A percentile compares a stretch with the other conserved stretches of the same genome.
These are phyloP conservation scores for Caenorhabditis parvicauda DNA, from an alignment of 2,888 invertebrate species.

Conservation along the genomic window DNA sequence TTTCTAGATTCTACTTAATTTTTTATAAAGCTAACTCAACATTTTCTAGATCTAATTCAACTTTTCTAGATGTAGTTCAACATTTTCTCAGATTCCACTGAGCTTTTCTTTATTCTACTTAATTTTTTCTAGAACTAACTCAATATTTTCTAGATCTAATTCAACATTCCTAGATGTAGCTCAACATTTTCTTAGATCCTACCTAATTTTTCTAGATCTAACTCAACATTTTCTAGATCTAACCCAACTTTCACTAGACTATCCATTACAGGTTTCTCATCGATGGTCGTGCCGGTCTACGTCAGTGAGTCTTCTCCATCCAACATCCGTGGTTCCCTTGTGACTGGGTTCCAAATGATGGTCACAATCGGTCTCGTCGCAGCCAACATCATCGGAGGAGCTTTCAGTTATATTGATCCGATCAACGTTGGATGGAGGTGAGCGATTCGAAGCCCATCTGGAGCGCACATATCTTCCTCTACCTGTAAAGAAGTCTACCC, in stretches of 20 bases:
- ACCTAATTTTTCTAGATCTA: too few relatives aligned
- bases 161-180: too few relatives aligned
- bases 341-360: slow-evolving; percentile 64
- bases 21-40: too few relatives aligned
- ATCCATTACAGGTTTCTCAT: slow-evolving; percentile 39
- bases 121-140: background rate
- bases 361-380: slow-evolving; percentile 67
- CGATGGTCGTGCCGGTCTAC: slow-evolving; percentile 69
- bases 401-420: slow-evolving; percentile 65
- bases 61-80: too few relatives aligned
- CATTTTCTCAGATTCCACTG: too few relatives aligned
- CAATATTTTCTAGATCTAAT: too few relatives aligned
- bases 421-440: slow-evolving; percentile 68
- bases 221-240: background rate
- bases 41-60: too few relatives aligned
- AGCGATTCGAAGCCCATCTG: background rate
- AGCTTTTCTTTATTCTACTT: too few relatives aligned
- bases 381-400: slow-evolving; percentile 67
- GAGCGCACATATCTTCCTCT: background rate
- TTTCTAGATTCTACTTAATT: too few relatives aligned
- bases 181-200: too few relatives aligned
- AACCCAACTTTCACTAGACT: too few relatives aligned
- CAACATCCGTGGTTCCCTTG: slow-evolving; percentile 66
- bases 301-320: slow-evolving; percentile 68
- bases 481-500: too few relatives aligned